Evolutionary conservation across 2,113 vertebrate species (phyloP), one percentile per base, ranked within the genome.

Genomic region (Chaetodon trifascialis): DNA sequence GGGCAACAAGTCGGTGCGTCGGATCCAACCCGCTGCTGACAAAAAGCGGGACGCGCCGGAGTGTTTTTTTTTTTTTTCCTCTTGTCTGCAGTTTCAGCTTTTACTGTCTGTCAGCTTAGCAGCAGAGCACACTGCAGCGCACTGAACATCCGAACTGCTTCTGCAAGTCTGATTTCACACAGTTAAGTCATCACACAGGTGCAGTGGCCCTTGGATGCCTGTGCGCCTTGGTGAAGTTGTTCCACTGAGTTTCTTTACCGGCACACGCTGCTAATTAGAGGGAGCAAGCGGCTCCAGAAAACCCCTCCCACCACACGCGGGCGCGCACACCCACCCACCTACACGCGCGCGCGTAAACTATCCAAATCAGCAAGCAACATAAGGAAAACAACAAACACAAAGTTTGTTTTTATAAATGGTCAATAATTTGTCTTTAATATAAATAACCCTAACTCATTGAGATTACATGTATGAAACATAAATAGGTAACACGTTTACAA

Each of bases 241-340:
- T 82, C 84, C 74, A 86, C 90, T 94, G 91, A 87, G 79, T 88
- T 85, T 75, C 90, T 89, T 91, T 52, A 82, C 87, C 83, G 80
- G 74, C 73, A 63, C 85, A 65, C 86, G 87, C 86, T 90, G 94
- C 94, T 95, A 95, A 95, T 94, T 94, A 94, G 88, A 91, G 84
- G 85, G 46, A 86, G 64, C 86, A 90, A 92, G 89, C 90, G 76
- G 82, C 86, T 78, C 42, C 83, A 42, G 66, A 70, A 91, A 92
- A 89, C 89, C 90, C 84, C 91, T 91, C 94, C 93, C 92, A 87
- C 87, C 46, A 14, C 82, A 0, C 55, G 6, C 59, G 5, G 67
- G 8, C 54, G 5, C 69, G 10, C 80, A 9, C 83, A 38, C 79
- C 23, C 78, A 65, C 73, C 74, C 81, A 49, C 73, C 59, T 71